Evolutionary conservation across 1,140 invertebrate species (phyloP).

Genomic region (Panonychus citri): DNA sequence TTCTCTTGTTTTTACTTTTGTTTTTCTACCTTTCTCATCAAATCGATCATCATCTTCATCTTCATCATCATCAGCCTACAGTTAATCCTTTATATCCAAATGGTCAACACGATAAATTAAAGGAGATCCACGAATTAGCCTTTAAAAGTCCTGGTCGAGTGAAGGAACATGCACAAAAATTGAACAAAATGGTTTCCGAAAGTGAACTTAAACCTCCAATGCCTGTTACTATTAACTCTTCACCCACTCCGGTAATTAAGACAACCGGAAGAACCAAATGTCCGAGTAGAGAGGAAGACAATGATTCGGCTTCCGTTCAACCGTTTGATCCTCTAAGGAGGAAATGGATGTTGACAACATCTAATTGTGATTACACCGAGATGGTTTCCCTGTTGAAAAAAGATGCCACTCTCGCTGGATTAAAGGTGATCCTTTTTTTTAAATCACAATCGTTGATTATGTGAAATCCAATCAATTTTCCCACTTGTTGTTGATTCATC

Average conservation of each 20-base stretch:
- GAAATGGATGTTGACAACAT: slow-evolving; percentile 58
- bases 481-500: too few relatives aligned
- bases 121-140: slow-evolving; percentile 15
- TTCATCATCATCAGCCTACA: not conserved
- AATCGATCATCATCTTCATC: too few relatives aligned
- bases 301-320: slow-evolving; percentile 12
- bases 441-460: not conserved
- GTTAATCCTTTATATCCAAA: not conserved
- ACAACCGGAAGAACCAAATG: not conserved
- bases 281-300: slow-evolving; percentile 2
- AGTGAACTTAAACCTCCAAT: slow-evolving; percentile 29
- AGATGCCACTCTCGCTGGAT: slow-evolving; percentile 47
- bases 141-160: slow-evolving; percentile 31
- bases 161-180: slow-evolving; percentile 69
- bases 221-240: not conserved
- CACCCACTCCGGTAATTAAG: not conserved
- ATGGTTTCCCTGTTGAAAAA: slow-evolving; percentile 53
- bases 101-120: slow-evolving; percentile 1
- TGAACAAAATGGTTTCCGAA: slow-evolving; percentile 66
- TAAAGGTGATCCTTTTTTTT: slow-evolving; percentile 32
- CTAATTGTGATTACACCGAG: slow-evolving; percentile 54
- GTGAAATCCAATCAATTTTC: too few relatives aligned
- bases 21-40: too few relatives aligned
- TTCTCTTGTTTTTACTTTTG: too few relatives aligned
- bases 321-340: slow-evolving; percentile 39